Conservation (phyloP, 2,113 vertebrate species). For the Dromas ardeola region DNA sequence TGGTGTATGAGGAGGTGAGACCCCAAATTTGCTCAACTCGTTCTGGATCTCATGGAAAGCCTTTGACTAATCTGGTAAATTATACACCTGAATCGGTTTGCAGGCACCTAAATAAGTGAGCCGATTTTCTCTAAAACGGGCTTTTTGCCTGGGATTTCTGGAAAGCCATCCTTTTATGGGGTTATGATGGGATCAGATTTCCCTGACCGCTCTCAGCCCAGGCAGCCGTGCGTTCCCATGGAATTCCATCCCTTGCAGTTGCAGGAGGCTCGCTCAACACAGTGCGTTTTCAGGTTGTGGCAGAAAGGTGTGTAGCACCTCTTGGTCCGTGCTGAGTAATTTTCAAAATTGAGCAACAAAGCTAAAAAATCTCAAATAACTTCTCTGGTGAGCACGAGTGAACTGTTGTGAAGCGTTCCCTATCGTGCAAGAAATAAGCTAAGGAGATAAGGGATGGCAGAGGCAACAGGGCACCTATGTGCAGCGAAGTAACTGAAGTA, state of each 20-base stretch:
- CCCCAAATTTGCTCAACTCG: neutral
- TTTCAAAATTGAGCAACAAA: neutral
- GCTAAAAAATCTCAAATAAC: neutral
- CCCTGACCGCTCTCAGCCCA: accelerated
- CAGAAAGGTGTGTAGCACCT: neutral
- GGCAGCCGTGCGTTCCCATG: accelerated
- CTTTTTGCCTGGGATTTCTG: neutral
- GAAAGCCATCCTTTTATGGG: neutral
- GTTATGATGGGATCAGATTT: neutral
- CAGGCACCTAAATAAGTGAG: neutral
- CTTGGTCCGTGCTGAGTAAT: neutral
- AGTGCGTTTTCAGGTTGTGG: neutral
- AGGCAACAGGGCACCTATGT: neutral
- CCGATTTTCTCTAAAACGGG: neutral
- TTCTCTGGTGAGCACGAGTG: neutral
- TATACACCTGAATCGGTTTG: neutral
- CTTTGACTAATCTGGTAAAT: neutral
- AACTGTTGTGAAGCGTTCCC: neutral
- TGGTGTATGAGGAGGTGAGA: neutral
- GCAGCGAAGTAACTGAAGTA: neutral
- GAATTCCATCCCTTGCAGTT: neutral
- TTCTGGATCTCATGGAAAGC: neutral
- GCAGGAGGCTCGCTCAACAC: neutral
- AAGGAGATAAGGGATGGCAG: neutral
- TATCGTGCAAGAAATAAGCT: no score